phyloP scores from a whole-genome alignment of 1,140 invertebrate genomes.

The Argopecten irradians region DNA sequence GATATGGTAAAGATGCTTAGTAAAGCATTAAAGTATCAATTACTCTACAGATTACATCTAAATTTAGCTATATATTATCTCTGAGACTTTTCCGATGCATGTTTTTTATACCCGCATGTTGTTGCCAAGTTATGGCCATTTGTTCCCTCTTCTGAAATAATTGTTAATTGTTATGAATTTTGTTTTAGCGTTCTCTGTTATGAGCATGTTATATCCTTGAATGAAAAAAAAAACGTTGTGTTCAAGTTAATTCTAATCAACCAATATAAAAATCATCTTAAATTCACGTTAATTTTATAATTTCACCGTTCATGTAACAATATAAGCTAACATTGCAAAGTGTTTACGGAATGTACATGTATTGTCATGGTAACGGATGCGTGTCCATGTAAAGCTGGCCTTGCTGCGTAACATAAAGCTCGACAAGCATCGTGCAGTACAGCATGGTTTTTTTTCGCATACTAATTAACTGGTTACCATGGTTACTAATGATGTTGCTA shows the following conservation, averaged over 20 bases:
- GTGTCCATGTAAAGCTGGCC: conserved; percentile 4
- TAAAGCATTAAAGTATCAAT: neutral
- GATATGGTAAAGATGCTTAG: neutral
- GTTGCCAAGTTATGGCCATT: neutral
- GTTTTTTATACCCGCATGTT: neutral
- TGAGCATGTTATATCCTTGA: neutral
- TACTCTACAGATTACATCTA: neutral
- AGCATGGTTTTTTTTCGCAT: neutral
- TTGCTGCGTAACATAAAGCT: neutral
- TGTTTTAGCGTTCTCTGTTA: neutral
- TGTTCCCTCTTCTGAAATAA: neutral
- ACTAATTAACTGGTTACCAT: conserved; percentile 4
- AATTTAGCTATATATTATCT: neutral
- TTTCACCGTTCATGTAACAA: neutral
- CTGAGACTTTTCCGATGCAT: neutral
- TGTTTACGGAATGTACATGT: neutral
- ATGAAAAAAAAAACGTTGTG: neutral
- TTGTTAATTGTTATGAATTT: neutral
- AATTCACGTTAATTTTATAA: neutral
- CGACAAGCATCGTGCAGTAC: neutral
- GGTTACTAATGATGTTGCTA: neutral
- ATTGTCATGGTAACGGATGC: neutral
- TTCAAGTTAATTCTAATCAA: neutral
- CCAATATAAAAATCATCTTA: neutral
- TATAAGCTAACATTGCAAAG: neutral